Percentiles rank a stretch among this genome's conserved stretches.
Conservation (phyloP, 2,113 vertebrate genomes). For the Entosphenus tridentatus region DNA sequence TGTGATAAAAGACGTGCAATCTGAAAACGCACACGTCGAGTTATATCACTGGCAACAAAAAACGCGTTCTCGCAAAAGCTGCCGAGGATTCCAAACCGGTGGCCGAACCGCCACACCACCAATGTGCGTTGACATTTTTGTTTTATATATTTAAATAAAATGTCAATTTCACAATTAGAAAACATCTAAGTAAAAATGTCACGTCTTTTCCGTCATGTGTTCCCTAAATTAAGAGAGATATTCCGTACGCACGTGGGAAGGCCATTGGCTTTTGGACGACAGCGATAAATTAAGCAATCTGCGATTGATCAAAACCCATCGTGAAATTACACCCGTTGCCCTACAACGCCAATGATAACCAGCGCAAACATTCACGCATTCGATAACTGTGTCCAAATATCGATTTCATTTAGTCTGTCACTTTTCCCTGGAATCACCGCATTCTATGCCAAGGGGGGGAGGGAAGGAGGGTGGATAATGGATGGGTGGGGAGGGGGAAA, state of each 20-base stretch:
- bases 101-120: background rate
- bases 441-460: background rate
- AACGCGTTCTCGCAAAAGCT: background rate
- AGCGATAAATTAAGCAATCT: no score
- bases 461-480: background rate
- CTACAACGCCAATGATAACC: no score
- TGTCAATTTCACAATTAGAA: no score
- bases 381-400: background rate
- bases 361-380: background rate
- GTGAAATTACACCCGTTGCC: no score
- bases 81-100: background rate
- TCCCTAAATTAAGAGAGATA: no score
- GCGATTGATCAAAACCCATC: no score
- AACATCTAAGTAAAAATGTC: no score
- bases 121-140: background rate
- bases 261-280: no score
- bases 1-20: background rate
- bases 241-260: no score
- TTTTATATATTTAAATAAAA: no score
- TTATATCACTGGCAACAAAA: background rate
- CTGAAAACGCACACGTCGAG: background rate
- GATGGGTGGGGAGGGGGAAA: background rate
- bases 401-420: background rate
- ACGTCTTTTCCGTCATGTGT: no score
- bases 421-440: conserved; percentile 1